phyloP scores from a whole-genome alignment of 2,888 invertebrate genomes.

The Leucophenga montana region DNA sequence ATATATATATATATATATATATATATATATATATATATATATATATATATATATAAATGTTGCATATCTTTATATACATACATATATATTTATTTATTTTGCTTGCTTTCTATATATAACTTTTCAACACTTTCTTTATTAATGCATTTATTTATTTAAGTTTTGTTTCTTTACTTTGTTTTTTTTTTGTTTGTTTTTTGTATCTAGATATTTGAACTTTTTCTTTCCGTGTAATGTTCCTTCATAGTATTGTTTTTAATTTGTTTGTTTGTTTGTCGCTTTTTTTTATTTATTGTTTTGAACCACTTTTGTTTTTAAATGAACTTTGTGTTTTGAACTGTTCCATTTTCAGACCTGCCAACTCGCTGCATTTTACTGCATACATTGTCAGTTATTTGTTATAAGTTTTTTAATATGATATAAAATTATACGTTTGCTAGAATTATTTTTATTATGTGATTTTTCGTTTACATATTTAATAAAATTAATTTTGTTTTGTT shows the following conservation, averaged over 20 bases:
- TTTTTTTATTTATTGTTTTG: constrained; percentile 37
- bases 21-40: too few relatives aligned
- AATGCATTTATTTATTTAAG: constrained; percentile 38
- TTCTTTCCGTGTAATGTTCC: constrained; percentile 1
- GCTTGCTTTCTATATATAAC: constrained; percentile 34
- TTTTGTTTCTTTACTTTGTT: constrained; percentile 31
- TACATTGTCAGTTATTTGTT: too few relatives aligned
- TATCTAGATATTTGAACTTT: too few relatives aligned
- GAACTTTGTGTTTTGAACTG: neutral
- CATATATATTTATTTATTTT: constrained; percentile 40
- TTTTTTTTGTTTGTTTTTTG: constrained; percentile 34
- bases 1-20: too few relatives aligned
- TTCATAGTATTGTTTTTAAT: too few relatives aligned
- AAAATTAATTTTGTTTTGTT: constrained; percentile 12
- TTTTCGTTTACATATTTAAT: constrained; percentile 29
- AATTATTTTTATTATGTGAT: neutral
- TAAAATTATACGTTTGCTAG: too few relatives aligned
- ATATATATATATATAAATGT: too few relatives aligned
- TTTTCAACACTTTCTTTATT: constrained; percentile 40
- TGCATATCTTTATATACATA: constrained; percentile 43
- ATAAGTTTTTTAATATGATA: constrained; percentile 13
- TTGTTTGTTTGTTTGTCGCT: constrained; percentile 24
- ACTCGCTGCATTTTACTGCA: too few relatives aligned
- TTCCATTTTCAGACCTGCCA: too few relatives aligned
- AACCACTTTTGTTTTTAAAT: constrained; percentile 38